phyloP scores from a whole-genome alignment of 2,797 vertebrate species.

The Phyllotis vaccarum region DNA sequence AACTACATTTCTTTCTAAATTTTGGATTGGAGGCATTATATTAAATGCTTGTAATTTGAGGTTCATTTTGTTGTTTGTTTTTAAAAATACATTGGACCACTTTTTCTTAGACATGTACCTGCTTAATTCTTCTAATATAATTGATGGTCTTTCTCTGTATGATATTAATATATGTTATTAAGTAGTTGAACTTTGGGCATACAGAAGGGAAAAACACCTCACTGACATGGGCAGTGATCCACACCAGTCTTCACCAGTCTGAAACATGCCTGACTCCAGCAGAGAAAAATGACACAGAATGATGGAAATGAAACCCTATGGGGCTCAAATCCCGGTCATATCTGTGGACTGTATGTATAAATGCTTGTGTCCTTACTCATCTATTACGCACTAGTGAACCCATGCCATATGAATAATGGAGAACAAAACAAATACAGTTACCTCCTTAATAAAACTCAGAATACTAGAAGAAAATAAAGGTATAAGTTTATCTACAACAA shows the following conservation, averaged over 20 bases:
- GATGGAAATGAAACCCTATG: neutral
- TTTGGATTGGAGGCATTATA: conserved; percentile 3
- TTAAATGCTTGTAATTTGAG: conserved; percentile 2
- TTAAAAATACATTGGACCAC: neutral
- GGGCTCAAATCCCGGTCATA: neutral
- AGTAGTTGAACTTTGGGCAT: neutral
- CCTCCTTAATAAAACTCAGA: conserved; percentile 12
- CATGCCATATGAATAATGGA: neutral
- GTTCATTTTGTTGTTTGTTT: neutral
- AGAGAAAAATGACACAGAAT: neutral
- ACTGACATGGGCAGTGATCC: neutral
- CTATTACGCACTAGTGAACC: neutral
- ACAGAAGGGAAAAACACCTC: neutral
- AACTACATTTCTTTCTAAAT: neutral
- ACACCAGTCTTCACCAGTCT: neutral
- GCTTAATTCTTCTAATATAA: neutral
- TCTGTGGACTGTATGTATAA: neutral
- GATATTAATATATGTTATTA: neutral
- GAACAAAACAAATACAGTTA: conserved; percentile 17
- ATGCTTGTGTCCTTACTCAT: neutral
- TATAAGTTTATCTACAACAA: conserved; percentile 16
- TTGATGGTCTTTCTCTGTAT: neutral
- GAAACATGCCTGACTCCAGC: neutral
- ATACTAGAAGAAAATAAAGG: conserved; percentile 13
- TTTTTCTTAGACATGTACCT: conserved; percentile 54